These are phyloP conservation scores for Chloroceryle aenea DNA, from an alignment of 2,113 vertebrate species.

Conservation along the genomic window DNA sequence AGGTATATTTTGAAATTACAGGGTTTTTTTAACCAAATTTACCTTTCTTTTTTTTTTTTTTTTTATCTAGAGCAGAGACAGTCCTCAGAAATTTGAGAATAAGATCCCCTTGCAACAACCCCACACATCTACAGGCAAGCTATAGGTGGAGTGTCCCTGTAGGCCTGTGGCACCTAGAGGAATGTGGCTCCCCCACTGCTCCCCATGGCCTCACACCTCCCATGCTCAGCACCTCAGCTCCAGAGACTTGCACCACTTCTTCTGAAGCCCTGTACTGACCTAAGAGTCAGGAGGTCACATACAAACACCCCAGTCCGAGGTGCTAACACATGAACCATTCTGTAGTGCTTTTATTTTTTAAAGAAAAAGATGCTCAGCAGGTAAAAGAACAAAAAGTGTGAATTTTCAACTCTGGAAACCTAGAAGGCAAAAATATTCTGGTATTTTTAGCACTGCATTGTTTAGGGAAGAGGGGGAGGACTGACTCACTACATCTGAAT, in stretches of 20 bases:
- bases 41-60: background rate
- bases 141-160: accelerated
- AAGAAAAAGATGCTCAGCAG: background rate
- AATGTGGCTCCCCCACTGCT: accelerated
- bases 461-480: background rate
- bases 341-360: background rate
- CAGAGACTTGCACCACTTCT: background rate
- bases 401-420: background rate
- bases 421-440: background rate
- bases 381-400: background rate
- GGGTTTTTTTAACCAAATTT: background rate
- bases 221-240: background rate
- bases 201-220: background rate
- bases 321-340: background rate
- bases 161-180: background rate
- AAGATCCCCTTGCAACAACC: background rate
- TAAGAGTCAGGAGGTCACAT: background rate
- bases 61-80: background rate
- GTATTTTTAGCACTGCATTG: background rate
- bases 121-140: background rate
- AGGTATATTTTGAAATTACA: background rate
- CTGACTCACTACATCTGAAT: conserved; percentile 28
- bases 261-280: background rate
- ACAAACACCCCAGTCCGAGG: background rate
- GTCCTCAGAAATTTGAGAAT: background rate